A percentile compares a stretch with the other conserved stretches of the same genome.
Evolutionary conservation across 2,888 invertebrate species (phyloP).

Genomic region (Nomada ferruginata): DNA sequence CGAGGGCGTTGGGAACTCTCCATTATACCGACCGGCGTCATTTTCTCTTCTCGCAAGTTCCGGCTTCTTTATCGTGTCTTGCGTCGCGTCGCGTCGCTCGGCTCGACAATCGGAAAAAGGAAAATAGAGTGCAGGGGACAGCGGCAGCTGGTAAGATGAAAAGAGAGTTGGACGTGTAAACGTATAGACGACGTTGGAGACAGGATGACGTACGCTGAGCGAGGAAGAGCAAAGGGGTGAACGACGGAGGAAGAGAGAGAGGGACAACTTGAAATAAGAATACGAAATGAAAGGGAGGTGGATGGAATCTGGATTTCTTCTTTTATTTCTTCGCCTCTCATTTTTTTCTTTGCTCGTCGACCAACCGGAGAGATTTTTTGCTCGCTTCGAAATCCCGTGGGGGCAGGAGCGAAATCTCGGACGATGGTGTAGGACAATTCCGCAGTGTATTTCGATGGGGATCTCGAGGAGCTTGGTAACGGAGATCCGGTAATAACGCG

Average conservation of each 20-base stretch:
- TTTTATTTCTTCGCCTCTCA: neutral
- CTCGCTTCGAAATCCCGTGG: conserved; percentile 19
- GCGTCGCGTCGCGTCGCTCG: conserved; percentile 14
- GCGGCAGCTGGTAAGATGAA: conserved; percentile 39
- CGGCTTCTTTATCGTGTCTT: conserved; percentile 57
- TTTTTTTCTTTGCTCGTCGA: neutral
- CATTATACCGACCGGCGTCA: conserved; percentile 63
- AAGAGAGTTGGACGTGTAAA: conserved; percentile 24
- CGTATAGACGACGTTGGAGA: conserved; percentile 12
- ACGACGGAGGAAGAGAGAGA: neutral
- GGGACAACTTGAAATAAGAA: conserved; percentile 20
- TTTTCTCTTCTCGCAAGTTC: conserved; percentile 50
- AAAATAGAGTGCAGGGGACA: conserved; percentile 30
- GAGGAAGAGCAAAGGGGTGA: neutral
- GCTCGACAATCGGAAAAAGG: conserved; percentile 46
- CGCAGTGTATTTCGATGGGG: conserved; percentile 36
- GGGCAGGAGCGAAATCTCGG: conserved; percentile 37
- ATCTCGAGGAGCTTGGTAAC: conserved; percentile 35
- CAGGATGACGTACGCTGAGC: conserved; percentile 18
- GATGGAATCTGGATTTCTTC: neutral
- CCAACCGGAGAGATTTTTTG: conserved; percentile 1
- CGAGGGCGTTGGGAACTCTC: conserved; percentile 60
- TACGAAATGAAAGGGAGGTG: conserved; percentile 11
- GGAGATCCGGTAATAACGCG: conserved; percentile 44
- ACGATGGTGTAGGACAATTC: conserved; percentile 35